phyloP scores from a whole-genome alignment of 1,140 invertebrate genomes.

The Nilaparvata lugens region DNA sequence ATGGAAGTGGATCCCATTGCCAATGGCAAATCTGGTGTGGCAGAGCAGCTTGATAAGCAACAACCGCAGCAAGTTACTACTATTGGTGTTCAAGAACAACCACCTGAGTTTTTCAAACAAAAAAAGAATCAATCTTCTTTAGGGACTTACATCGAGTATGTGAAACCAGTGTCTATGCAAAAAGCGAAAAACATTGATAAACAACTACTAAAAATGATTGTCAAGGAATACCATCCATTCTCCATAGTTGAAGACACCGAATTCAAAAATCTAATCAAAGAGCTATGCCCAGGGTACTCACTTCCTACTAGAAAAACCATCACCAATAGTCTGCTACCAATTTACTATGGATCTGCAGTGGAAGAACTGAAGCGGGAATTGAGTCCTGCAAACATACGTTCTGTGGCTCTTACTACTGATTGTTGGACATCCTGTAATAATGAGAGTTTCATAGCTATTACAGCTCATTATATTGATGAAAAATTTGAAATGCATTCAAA shows the following conservation, averaged over 20 bases:
- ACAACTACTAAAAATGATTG: conserved; percentile 24
- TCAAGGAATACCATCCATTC: conserved; percentile 25
- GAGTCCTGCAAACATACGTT: conserved; percentile 11
- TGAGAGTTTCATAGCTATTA: conserved; percentile 23
- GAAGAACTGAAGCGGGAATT: conserved; percentile 13
- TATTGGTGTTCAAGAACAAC: too few relatives aligned
- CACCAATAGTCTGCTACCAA: conserved; percentile 20
- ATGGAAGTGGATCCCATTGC: too few relatives aligned
- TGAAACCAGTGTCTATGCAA: conserved; percentile 7
- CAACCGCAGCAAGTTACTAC: too few relatives aligned
- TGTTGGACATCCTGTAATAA: conserved; percentile 25
- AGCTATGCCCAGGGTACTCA: conserved; percentile 22
- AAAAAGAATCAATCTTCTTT: too few relatives aligned
- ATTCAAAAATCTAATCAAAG: conserved; percentile 20
- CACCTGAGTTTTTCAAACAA: too few relatives aligned
- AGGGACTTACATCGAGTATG: not conserved
- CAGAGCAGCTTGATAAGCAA: too few relatives aligned
- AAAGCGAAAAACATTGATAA: conserved; percentile 14
- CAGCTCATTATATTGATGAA: conserved; percentile 24
- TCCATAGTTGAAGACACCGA: conserved; percentile 25
- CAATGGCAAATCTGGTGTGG: too few relatives aligned
- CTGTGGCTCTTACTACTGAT: conserved; percentile 24
- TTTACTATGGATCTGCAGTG: conserved; percentile 15
- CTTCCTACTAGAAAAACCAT: conserved; percentile 24
- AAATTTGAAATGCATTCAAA: conserved; percentile 12